Conservation (phyloP, 2,113 vertebrate species). For the Platichthys stellatus region DNA sequence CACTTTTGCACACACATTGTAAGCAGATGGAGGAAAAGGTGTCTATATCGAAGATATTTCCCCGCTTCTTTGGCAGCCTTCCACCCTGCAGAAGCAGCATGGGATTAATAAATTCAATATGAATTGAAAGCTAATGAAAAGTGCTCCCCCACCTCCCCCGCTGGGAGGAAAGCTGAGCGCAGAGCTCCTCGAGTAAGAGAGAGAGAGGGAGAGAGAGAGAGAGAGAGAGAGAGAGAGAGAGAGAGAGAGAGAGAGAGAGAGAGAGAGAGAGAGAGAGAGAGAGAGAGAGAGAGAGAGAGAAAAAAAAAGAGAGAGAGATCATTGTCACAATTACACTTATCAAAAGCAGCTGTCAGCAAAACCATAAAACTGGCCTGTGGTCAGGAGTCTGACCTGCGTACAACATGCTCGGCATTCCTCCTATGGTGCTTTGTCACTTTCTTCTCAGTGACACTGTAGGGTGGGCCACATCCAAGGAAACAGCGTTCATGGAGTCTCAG, state of each 20-base stretch:
- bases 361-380: conserved; percentile 60
- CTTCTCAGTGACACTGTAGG: conserved; percentile 51
- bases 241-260: conserved; percentile 63
- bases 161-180: conserved; percentile 53
- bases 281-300: conserved; percentile 63
- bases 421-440: conserved; percentile 67
- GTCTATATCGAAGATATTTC: conserved; percentile 65
- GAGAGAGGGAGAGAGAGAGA: conserved; percentile 45
- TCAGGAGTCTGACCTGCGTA: conserved; percentile 71
- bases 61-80: conserved; percentile 60
- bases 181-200: conserved; percentile 54
- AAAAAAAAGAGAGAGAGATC: conserved; percentile 66
- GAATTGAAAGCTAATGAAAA: conserved; percentile 82
- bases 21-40: conserved; percentile 80
- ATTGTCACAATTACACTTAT: conserved; percentile 74
- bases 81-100: conserved; percentile 73
- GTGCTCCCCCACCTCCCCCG: conserved; percentile 55
- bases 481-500: background rate
- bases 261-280: conserved; percentile 63
- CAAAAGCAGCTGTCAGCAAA: conserved; percentile 71
- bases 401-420: conserved; percentile 72
- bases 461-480: conserved; percentile 20
- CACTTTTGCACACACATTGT: conserved; percentile 69
- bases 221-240: conserved; percentile 59
- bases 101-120: conserved; percentile 83